phyloP scores from a whole-genome alignment of 2,888 invertebrate genomes.

The Phengaris arion region DNA sequence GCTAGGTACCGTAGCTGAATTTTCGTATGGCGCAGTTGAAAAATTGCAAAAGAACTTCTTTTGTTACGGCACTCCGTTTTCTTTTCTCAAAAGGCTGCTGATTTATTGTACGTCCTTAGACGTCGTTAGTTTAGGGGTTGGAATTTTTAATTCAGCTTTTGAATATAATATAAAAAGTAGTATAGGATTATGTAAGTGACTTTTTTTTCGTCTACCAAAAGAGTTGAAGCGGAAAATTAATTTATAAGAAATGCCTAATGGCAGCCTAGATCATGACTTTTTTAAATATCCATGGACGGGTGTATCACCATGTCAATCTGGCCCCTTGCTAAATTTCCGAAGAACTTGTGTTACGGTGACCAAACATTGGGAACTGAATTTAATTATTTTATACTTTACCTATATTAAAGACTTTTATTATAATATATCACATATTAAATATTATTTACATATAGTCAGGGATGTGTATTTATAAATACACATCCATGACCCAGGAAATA shows the following conservation, averaged over 20 bases:
- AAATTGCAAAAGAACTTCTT: slow-evolving; percentile 52
- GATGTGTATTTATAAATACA: too few species aligned
- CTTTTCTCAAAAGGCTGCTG: slow-evolving; percentile 41
- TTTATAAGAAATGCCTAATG: neutral
- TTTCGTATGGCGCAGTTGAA: slow-evolving; percentile 58
- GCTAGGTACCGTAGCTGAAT: slow-evolving; percentile 57
- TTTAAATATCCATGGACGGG: neutral
- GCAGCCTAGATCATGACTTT: neutral
- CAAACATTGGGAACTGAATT: too few species aligned
- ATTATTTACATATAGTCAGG: too few species aligned
- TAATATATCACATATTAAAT: too few species aligned
- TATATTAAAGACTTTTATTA: too few species aligned
- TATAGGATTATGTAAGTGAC: slow-evolving; percentile 8
- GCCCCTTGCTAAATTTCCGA: too few species aligned
- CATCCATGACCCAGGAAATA: too few species aligned
- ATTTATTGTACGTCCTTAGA: slow-evolving; percentile 41
- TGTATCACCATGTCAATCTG: too few species aligned
- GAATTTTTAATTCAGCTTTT: slow-evolving; percentile 31
- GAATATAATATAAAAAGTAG: slow-evolving; percentile 18
- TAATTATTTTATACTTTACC: too few species aligned
- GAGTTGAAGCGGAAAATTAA: neutral
- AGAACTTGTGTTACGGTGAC: too few species aligned
- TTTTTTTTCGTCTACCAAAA: neutral
- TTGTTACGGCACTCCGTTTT: slow-evolving; percentile 42
- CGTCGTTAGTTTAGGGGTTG: slow-evolving; percentile 31